Percentiles rank a stretch among this genome's conserved stretches.
phyloP scores from a whole-genome alignment of 2,888 invertebrate species.

The Venusia cambrica region DNA sequence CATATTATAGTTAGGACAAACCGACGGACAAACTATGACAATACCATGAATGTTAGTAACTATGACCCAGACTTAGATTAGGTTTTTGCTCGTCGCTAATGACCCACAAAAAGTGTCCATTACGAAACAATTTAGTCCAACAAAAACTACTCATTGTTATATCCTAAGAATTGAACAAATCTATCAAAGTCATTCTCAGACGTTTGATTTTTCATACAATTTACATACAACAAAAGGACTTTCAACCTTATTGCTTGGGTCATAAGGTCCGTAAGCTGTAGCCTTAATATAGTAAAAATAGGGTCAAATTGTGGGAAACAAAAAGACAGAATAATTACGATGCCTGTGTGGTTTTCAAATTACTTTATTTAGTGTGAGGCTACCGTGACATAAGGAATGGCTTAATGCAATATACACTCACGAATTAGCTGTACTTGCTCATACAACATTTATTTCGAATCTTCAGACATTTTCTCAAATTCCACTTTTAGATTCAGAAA shows the following conservation, averaged over 20 bases:
- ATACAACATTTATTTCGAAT: too few relatives aligned
- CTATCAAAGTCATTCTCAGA: slow-evolving; percentile 57
- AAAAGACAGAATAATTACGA: slow-evolving; percentile 59
- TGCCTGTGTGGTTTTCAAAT: slow-evolving; percentile 56
- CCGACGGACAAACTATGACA: too few relatives aligned
- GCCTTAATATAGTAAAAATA: slow-evolving; percentile 37
- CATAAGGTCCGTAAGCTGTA: slow-evolving; percentile 20
- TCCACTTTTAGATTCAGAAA: too few relatives aligned
- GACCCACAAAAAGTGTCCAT: slow-evolving; percentile 12
- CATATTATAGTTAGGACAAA: too few relatives aligned
- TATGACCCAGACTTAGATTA: background rate
- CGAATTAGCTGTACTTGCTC: too few relatives aligned
- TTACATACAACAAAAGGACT: slow-evolving; percentile 22
- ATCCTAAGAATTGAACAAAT: slow-evolving; percentile 46
- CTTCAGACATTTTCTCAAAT: too few relatives aligned
- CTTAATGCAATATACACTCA: slow-evolving; percentile 36
- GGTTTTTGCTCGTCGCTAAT: slow-evolving; percentile 13
- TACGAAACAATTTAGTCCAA: slow-evolving; percentile 16
- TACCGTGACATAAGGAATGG: slow-evolving; percentile 66
- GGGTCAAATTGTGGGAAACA: slow-evolving; percentile 57
- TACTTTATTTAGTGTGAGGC: slow-evolving; percentile 54
- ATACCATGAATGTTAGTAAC: too few relatives aligned
- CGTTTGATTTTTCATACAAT: slow-evolving; percentile 27
- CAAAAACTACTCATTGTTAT: slow-evolving; percentile 24
- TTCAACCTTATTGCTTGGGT: slow-evolving; percentile 25